Evolutionary conservation across 2,888 invertebrate genomes (phyloP).

Genomic region (Psococerastis gibbosa): DNA sequence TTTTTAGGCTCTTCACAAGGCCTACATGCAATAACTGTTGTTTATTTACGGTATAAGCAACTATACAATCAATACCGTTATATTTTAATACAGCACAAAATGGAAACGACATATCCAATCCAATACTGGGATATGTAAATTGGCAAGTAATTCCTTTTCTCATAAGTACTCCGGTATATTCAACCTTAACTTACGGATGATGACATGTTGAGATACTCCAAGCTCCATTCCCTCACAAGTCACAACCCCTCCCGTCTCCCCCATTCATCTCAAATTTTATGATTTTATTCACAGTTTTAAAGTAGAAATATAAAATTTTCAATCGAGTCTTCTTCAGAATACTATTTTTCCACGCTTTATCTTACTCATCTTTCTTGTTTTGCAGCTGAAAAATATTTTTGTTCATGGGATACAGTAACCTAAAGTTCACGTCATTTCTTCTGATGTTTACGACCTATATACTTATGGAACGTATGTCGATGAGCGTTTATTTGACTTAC

Average conservation of each 20-base stretch:
- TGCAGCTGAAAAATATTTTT: no score
- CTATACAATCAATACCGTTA: no score
- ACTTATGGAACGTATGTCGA: no score
- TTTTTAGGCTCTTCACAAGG: no score
- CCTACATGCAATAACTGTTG: no score
- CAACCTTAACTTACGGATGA: conserved; percentile 3
- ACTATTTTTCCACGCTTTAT: conserved; percentile 8
- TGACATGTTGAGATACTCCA: conserved; percentile 8
- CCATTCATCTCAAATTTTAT: conserved; percentile 5
- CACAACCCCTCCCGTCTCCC: background rate
- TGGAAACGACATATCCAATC: no score
- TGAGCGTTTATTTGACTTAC: no score
- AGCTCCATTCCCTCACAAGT: background rate
- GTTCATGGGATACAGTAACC: no score
- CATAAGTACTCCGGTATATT: conserved; percentile 8
- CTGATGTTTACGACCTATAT: no score
- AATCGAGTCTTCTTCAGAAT: conserved; percentile 8
- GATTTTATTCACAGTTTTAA: conserved; percentile 9
- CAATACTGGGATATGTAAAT: conserved; percentile 8
- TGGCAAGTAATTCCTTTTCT: conserved; percentile 6
- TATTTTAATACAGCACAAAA: no score
- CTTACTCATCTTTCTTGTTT: conserved; percentile 1
- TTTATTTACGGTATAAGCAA: no score
- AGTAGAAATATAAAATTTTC: conserved; percentile 9
- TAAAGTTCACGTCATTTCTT: no score